phyloP scores from a whole-genome alignment of 2,113 vertebrate species.

The Pedionomus torquatus region DNA sequence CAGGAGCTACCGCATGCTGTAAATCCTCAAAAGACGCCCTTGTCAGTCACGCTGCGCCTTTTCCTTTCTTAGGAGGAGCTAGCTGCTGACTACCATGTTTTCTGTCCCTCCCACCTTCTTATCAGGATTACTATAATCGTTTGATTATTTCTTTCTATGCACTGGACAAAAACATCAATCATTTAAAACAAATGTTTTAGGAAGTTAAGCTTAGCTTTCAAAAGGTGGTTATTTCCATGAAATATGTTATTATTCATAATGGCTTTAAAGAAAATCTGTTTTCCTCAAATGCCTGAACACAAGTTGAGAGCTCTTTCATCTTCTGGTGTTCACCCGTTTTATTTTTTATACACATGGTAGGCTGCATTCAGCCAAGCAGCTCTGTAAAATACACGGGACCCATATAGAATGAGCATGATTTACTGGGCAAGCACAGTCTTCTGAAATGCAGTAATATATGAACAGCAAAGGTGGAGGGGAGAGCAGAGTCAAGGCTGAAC shows the following conservation, averaged over 20 bases:
- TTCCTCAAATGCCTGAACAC: background rate
- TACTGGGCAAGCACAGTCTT: background rate
- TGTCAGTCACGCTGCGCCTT: background rate
- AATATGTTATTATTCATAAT: slow-evolving; percentile 33
- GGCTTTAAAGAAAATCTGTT: slow-evolving; percentile 32
- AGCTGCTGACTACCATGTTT: background rate
- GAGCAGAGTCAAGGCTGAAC: background rate
- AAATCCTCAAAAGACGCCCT: background rate
- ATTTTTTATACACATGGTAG: background rate
- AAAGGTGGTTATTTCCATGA: slow-evolving; percentile 27
- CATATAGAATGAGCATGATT: background rate
- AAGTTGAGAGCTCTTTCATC: slow-evolving; percentile 16
- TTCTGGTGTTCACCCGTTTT: background rate
- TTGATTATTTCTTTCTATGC: slow-evolving; percentile 39
- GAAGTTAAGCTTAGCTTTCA: slow-evolving; percentile 32
- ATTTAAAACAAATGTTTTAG: slow-evolving; percentile 40
- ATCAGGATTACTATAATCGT: slow-evolving; percentile 27
- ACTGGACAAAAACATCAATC: slow-evolving; percentile 36
- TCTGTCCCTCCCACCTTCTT: background rate
- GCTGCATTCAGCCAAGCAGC: background rate
- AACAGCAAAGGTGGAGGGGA: background rate
- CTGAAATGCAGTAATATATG: background rate
- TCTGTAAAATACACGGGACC: background rate
- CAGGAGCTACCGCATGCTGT: background rate
- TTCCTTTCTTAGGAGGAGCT: background rate